These are phyloP conservation scores for Zonitis immaculata DNA, from an alignment of 2,888 invertebrate genomes.

Conservation along the genomic window DNA sequence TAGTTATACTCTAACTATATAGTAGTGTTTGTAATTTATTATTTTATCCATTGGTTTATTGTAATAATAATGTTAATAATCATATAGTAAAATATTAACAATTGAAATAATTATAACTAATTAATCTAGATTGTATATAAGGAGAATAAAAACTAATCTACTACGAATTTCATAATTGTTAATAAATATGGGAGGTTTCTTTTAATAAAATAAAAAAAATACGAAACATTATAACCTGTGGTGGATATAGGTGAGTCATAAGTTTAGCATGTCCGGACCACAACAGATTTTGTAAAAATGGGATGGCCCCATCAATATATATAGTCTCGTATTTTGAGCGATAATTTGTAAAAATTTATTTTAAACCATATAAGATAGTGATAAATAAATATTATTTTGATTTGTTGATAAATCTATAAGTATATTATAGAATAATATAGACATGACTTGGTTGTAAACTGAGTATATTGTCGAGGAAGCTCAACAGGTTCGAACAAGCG, in stretches of 20 bases:
- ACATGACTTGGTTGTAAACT: constrained; percentile 19
- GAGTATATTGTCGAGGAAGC: constrained; percentile 14
- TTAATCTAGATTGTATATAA: no score
- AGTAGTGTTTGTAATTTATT: background rate
- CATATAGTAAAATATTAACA: no score
- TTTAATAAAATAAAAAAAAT: constrained; percentile 17
- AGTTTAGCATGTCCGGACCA: constrained; percentile 28
- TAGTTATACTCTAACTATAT: no score
- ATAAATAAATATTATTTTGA: background rate
- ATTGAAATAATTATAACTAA: no score
- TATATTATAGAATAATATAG: constrained; percentile 8
- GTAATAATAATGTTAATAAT: no score
- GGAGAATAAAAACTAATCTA: no score
- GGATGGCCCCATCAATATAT: constrained; percentile 3
- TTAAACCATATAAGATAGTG: background rate
- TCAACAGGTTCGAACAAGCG: constrained; percentile 20
- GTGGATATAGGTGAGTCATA: constrained; percentile 32
- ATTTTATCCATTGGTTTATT: background rate
- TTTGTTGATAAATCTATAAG: background rate
- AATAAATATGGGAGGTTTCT: no score
- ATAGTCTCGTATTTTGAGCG: no score
- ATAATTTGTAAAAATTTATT: background rate
- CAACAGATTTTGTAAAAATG: constrained; percentile 16
- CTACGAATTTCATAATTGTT: no score
- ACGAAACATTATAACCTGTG: constrained; percentile 20